phyloP scores from a whole-genome alignment of 2,113 vertebrate genomes.

The Lichenostomus cassidix region DNA sequence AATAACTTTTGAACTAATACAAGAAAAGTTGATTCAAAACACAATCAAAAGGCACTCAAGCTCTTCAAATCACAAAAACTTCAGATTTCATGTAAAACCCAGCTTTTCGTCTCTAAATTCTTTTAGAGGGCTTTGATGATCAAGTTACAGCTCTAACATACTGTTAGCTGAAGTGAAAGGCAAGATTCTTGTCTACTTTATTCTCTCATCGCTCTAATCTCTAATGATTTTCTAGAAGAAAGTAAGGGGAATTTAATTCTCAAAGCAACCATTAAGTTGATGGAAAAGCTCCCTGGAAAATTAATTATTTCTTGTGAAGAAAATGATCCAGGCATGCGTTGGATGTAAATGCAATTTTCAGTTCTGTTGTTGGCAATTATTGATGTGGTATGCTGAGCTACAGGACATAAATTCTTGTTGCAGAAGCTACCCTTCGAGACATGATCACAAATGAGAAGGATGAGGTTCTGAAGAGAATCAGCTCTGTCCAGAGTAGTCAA shows the following conservation, averaged over 20 bases:
- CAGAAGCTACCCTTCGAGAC: background rate
- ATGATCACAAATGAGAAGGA: background rate
- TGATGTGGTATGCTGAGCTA: background rate
- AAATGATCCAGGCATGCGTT: background rate
- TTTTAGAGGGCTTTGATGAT: background rate
- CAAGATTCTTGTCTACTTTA: background rate
- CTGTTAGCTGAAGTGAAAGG: background rate
- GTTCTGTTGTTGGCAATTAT: background rate
- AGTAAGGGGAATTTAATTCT: constrained; percentile 16
- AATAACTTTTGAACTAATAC: constrained; percentile 12
- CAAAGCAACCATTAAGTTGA: constrained; percentile 24
- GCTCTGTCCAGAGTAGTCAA: background rate
- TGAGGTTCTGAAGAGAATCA: background rate
- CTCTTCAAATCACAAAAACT: background rate
- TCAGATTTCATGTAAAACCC: background rate
- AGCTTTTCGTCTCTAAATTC: background rate
- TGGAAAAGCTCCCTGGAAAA: constrained; percentile 22
- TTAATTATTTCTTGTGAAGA: constrained; percentile 34
- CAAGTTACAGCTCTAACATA: background rate
- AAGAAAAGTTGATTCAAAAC: constrained; percentile 22
- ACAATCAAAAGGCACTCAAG: background rate
- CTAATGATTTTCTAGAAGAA: background rate
- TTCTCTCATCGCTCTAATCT: background rate
- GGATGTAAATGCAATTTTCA: constrained; percentile 23
- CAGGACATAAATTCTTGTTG: background rate